A percentile compares a stretch with the other conserved stretches of the same genome.
phyloP scores from a whole-genome alignment of 2,888 invertebrate species.

The Drosophila antonietae region DNA sequence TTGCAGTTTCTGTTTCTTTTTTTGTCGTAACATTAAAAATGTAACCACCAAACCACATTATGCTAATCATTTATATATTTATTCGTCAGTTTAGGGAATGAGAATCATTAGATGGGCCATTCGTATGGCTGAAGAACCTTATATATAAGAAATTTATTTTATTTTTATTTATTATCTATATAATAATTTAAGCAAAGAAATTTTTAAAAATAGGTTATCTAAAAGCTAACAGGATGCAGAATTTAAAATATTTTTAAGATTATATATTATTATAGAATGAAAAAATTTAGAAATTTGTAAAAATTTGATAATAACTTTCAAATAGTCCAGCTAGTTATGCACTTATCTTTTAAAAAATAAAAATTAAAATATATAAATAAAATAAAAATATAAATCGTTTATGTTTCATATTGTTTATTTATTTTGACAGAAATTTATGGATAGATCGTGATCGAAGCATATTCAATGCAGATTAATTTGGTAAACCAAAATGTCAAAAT shows the following conservation, averaged over 20 bases:
- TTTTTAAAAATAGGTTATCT: neutral
- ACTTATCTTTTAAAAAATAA: no score
- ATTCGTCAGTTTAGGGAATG: neutral
- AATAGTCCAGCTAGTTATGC: neutral
- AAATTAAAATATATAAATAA: no score
- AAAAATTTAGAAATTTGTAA: no score
- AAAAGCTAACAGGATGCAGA: neutral
- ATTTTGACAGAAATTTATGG: neutral
- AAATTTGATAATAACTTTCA: neutral
- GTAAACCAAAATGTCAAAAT: conserved; percentile 63
- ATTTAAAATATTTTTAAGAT: neutral
- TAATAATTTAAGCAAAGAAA: neutral
- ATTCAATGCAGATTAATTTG: conserved; percentile 13
- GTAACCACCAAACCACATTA: conserved; percentile 44
- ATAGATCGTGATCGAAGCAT: neutral
- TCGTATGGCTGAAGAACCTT: neutral
- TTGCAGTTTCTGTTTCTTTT: neutral
- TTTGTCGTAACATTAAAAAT: conserved; percentile 9
- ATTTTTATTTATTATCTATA: no score
- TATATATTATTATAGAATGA: no score
- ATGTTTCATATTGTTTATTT: neutral
- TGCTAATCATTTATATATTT: conserved; percentile 20
- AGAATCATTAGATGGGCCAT: neutral
- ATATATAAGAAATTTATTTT: neutral
- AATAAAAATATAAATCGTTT: no score